Percentiles rank a stretch among this genome's conserved stretches.
Evolutionary conservation across 2,888 invertebrate genomes (phyloP).

Genomic region (Tipula confusa): DNA sequence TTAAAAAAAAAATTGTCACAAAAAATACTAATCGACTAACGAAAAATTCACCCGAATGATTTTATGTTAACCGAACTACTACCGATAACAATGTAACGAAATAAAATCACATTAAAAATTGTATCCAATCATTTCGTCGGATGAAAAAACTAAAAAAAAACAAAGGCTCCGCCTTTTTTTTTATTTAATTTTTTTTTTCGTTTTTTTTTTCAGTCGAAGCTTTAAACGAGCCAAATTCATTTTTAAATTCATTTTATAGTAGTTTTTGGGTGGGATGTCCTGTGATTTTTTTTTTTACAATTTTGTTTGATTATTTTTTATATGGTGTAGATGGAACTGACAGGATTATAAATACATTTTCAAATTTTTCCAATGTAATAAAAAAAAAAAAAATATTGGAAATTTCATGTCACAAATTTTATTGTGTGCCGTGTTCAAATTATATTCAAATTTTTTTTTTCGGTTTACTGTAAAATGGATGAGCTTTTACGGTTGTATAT

Average conservation of each 20-base stretch:
- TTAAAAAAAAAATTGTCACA: background rate
- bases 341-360: background rate
- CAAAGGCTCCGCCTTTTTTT: background rate
- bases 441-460: background rate
- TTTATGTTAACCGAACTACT: background rate
- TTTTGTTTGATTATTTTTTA: background rate
- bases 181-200: background rate
- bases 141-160: too few species aligned
- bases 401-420: background rate
- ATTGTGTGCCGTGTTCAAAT: background rate
- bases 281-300: background rate
- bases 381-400: background rate
- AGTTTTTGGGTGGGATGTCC: background rate
- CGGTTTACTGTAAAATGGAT: constrained; percentile 5
- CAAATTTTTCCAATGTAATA: background rate
- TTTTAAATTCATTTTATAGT: background rate
- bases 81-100: background rate
- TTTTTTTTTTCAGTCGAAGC: background rate
- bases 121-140: background rate
- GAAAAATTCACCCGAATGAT: background rate
- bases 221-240: background rate
- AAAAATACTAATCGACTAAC: background rate
- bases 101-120: background rate
- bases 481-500: background rate
- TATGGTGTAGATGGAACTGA: background rate